Evolutionary conservation across 1,140 invertebrate genomes (phyloP).

Genomic region (Magallana angulata): DNA sequence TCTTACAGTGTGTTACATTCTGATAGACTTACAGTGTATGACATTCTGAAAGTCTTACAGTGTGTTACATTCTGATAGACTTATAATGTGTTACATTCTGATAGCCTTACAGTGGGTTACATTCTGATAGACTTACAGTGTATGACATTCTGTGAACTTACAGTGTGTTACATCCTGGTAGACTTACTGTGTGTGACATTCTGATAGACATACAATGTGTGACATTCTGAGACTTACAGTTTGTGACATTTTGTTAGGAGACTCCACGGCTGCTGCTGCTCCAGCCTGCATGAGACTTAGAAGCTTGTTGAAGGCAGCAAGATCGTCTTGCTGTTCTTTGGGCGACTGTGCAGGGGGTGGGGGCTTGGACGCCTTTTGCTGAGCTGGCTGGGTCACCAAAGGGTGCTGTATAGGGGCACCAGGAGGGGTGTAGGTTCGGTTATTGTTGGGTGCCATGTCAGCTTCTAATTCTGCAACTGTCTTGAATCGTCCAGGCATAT

Average conservation of each 20-base stretch:
- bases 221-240: not conserved
- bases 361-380: conserved; percentile 78
- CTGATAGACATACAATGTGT: too few species aligned
- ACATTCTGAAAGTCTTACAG: too few species aligned
- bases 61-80: too few species aligned
- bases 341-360: conserved; percentile 34
- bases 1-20: too few species aligned
- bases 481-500: conserved; percentile 70
- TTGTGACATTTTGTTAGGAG: conserved; percentile 54
- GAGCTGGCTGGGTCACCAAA: not conserved
- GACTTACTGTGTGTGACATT: too few species aligned
- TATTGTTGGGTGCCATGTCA: conserved; percentile 54
- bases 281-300: conserved; percentile 80
- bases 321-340: conserved; percentile 78
- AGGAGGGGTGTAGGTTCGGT: not conserved
- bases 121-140: too few species aligned
- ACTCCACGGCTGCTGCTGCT: conserved; percentile 66
- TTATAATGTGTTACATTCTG: too few species aligned
- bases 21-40: too few species aligned
- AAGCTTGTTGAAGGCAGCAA: conserved; percentile 87
- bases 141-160: too few species aligned
- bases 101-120: too few species aligned
- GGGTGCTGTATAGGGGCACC: conserved; percentile 38
- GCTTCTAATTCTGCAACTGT: conserved; percentile 77
- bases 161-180: too few species aligned